A percentile compares a stretch with the other conserved stretches of the same genome.
Evolutionary conservation across 2,113 vertebrate genomes (phyloP).

Genomic region (Eretmodus cyanostictus): DNA sequence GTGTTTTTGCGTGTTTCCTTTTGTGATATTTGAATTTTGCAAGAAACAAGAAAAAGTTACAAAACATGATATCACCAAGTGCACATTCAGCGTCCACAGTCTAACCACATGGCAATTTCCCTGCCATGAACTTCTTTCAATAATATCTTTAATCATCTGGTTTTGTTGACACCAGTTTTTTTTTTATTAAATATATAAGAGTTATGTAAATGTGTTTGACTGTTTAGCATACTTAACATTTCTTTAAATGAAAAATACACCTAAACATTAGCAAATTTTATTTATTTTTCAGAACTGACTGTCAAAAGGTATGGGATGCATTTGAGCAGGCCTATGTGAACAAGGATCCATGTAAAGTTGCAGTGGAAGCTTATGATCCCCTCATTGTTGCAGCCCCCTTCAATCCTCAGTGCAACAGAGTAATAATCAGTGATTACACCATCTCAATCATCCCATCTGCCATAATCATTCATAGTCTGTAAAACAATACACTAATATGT

Average conservation of each 20-base stretch:
- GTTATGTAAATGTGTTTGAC: neutral
- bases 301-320: constrained; percentile 30
- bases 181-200: neutral
- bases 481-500: neutral
- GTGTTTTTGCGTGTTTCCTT: neutral
- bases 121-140: neutral
- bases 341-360: constrained; percentile 43
- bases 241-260: neutral
- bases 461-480: neutral
- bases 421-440: neutral
- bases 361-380: constrained; percentile 44
- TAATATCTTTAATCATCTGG: neutral
- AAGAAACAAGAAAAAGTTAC: neutral
- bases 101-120: neutral
- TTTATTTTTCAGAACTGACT: constrained; percentile 25
- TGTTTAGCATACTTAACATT: neutral
- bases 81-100: neutral
- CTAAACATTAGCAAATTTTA: neutral
- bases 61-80: neutral
- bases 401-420: constrained; percentile 42
- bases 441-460: no score
- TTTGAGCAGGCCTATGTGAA: constrained; percentile 58
- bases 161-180: neutral
- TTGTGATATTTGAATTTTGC: neutral
- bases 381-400: neutral